Conservation (phyloP, 2,113 vertebrate genomes). For the Rhadina sibilatrix region DNA sequence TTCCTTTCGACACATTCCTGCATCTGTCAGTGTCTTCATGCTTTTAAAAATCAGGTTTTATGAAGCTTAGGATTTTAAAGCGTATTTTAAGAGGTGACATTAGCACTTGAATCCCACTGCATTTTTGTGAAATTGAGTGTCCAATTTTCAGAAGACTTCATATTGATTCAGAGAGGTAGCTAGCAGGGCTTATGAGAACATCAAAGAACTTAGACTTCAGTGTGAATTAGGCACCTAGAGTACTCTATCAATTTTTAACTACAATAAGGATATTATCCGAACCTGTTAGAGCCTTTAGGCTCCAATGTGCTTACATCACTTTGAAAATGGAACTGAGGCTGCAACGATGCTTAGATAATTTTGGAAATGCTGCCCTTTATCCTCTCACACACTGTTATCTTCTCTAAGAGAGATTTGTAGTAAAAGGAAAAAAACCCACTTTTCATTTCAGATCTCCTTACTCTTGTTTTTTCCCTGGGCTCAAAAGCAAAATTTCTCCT, state of each 20-base stretch:
- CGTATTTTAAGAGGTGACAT: background rate
- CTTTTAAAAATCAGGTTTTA: background rate
- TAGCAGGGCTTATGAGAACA: background rate
- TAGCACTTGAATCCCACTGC: background rate
- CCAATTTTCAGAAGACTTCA: background rate
- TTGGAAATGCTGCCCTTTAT: conserved; percentile 35
- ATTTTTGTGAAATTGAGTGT: background rate
- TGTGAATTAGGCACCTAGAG: conserved; percentile 7
- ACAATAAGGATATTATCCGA: conserved; percentile 16
- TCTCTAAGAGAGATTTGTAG: background rate
- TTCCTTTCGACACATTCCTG: background rate
- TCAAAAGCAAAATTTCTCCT: background rate
- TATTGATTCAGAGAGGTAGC: background rate
- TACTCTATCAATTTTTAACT: conserved; percentile 11
- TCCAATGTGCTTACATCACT: background rate
- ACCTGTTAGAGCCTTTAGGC: background rate
- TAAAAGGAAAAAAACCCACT: background rate
- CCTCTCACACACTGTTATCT: background rate
- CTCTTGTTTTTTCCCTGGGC: background rate
- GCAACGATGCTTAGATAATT: background rate
- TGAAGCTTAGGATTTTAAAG: background rate
- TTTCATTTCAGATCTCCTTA: background rate
- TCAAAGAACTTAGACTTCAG: background rate
- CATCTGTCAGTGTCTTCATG: background rate
- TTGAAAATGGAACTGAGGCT: conserved; percentile 42